phyloP scores from a whole-genome alignment of 2,888 invertebrate species.

The Emmelina monodactyla region DNA sequence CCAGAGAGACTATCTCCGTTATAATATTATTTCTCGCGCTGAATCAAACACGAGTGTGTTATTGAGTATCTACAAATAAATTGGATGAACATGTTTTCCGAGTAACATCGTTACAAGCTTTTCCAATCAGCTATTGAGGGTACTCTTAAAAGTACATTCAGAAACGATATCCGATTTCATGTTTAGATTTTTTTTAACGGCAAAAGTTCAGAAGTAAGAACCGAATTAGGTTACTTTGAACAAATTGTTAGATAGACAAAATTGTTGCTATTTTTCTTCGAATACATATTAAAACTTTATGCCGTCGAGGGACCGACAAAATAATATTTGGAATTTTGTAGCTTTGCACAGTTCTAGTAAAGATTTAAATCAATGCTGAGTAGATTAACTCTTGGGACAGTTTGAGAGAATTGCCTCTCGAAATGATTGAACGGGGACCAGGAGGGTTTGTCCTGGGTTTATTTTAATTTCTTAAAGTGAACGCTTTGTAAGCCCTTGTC shows the following conservation, averaged over 20 bases:
- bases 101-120: background rate
- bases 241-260: too few species aligned
- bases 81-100: constrained; percentile 1
- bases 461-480: constrained; percentile 64
- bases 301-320: too few species aligned
- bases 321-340: too few species aligned
- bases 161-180: too few species aligned
- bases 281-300: too few species aligned
- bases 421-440: constrained; percentile 63
- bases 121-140: background rate
- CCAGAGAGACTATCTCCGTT: constrained; percentile 37
- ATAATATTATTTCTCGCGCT: constrained; percentile 26
- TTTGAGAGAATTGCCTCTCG: constrained; percentile 47
- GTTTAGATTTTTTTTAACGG: too few species aligned
- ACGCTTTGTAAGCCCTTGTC: constrained; percentile 36
- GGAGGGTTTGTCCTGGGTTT: constrained; percentile 50
- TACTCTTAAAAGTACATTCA: constrained; percentile 7
- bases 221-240: too few species aligned
- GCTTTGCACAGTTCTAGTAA: too few species aligned
- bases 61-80: constrained; percentile 1
- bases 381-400: constrained; percentile 43
- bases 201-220: too few species aligned
- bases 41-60: background rate
- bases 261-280: too few species aligned
- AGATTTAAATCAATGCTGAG: constrained; percentile 25